Percentiles rank a stretch among this genome's conserved stretches.
Evolutionary conservation across 2,113 vertebrate species (phyloP).

Genomic region (Atrichornis clamosus): DNA sequence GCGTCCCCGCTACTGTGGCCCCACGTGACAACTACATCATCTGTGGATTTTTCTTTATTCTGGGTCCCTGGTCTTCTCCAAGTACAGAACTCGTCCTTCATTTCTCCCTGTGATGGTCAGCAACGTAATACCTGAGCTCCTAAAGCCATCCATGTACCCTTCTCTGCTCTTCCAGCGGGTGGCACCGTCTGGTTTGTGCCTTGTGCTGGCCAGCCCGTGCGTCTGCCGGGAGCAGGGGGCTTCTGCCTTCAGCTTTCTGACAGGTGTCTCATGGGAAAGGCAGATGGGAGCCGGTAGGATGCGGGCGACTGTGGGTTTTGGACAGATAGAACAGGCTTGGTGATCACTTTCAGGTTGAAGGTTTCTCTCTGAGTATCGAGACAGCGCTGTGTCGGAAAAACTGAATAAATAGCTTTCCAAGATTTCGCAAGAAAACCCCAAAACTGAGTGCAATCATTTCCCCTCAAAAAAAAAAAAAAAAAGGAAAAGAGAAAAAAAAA

Average conservation of each 20-base stretch:
- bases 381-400: not conserved
- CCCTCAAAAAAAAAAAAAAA: not conserved
- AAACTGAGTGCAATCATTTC: not conserved
- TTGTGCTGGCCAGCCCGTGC: not conserved
- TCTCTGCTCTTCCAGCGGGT: not conserved
- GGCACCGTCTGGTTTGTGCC: not conserved
- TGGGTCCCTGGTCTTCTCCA: no score
- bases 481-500: no score
- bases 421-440: not conserved
- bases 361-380: not conserved
- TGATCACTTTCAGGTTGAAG: not conserved
- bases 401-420: not conserved
- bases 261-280: not conserved
- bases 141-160: not conserved
- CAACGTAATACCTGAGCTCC: accelerated
- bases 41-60: no score
- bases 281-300: not conserved
- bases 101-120: no score
- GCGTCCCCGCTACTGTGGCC: no score
- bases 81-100: no score
- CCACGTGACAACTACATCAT: no score
- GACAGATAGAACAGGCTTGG: not conserved
- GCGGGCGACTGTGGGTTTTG: accelerated
- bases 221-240: not conserved
- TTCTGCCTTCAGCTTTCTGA: not conserved